These are phyloP conservation scores for Sarcoramphus papa DNA, from an alignment of 2,797 vertebrate species.

Conservation along the genomic window DNA sequence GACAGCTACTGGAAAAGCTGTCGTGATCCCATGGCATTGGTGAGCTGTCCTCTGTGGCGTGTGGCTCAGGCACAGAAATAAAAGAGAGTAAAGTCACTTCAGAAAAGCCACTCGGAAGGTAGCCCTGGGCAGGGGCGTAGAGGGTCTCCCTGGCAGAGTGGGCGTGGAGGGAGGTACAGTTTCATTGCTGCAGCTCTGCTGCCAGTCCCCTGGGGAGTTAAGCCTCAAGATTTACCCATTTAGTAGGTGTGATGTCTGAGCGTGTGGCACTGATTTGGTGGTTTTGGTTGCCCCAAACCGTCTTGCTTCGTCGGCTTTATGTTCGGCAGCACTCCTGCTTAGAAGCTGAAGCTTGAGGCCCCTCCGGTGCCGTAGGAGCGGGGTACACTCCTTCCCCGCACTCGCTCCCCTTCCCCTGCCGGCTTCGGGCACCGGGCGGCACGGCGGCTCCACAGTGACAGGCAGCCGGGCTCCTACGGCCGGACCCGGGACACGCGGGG, in stretches of 20 bases:
- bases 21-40: background rate
- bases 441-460: accelerated
- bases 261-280: background rate
- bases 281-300: background rate
- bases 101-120: background rate
- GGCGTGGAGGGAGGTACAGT: accelerated
- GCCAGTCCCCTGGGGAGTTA: background rate
- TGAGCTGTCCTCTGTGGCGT: background rate
- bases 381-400: accelerated
- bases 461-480: background rate
- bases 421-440: background rate
- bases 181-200: background rate
- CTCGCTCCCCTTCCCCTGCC: background rate
- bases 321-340: background rate
- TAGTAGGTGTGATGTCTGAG: background rate
- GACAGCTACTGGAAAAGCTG: background rate
- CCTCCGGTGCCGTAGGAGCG: accelerated
- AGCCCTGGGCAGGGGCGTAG: too few relatives aligned
- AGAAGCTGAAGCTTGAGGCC: background rate
- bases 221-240: background rate
- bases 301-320: background rate
- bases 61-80: background rate
- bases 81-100: background rate
- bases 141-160: background rate
- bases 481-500: background rate